Evolutionary conservation across 2,888 invertebrate species (phyloP).

Genomic region (Nemotelus nigrinus): DNA sequence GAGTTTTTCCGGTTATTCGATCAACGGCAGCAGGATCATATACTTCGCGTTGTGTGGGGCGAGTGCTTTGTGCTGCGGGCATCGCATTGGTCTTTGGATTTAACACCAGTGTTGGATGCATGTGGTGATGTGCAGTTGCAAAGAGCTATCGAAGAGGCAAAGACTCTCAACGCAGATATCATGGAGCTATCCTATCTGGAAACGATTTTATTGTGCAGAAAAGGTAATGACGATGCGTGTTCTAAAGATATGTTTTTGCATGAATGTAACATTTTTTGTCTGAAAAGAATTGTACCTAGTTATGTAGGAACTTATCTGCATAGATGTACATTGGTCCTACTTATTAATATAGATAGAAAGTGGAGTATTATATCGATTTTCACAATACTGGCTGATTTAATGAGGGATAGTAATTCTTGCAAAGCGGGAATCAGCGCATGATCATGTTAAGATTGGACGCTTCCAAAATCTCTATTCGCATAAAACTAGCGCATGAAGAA

Average conservation of each 20-base stretch:
- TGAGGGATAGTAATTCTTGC: too few relatives aligned
- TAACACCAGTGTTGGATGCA: conserved; percentile 61
- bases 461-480: too few relatives aligned
- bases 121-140: conserved; percentile 61
- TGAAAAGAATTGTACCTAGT: too few relatives aligned
- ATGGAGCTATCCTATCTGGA: conserved; percentile 67
- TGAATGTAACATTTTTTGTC: not conserved
- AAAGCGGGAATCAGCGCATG: too few relatives aligned
- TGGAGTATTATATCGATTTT: too few relatives aligned
- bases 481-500: too few relatives aligned
- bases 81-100: conserved; percentile 69
- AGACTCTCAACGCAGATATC: conserved; percentile 64
- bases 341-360: too few relatives aligned
- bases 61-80: conserved; percentile 70
- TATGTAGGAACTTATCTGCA: too few relatives aligned
- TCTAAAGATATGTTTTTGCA: not conserved
- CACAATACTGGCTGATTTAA: too few relatives aligned
- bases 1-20: conserved; percentile 67
- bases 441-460: too few relatives aligned
- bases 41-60: conserved; percentile 70
- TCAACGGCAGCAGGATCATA: conserved; percentile 67
- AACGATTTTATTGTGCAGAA: conserved; percentile 66
- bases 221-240: conserved; percentile 60
- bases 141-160: conserved; percentile 62
- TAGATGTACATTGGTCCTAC: too few relatives aligned